A percentile compares a stretch with the other conserved stretches of the same genome.
Conservation (phyloP, 2,888 invertebrate species). For the Myopa tessellatipennis region DNA sequence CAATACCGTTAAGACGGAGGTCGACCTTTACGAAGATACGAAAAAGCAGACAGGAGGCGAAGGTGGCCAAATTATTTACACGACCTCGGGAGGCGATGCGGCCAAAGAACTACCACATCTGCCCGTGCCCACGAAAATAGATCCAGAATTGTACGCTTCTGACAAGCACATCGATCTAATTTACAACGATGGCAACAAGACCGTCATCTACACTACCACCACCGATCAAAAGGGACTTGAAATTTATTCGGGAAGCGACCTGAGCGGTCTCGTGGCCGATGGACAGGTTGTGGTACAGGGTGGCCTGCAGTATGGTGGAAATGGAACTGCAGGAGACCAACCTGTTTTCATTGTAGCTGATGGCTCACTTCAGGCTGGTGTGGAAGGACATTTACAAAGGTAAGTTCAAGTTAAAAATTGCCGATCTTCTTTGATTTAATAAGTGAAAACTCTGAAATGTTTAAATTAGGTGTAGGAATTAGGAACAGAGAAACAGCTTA, state of each 20-base stretch:
- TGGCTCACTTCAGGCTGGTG: conserved; percentile 60
- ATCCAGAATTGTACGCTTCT: conserved; percentile 67
- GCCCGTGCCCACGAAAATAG: conserved; percentile 65
- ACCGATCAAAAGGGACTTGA: conserved; percentile 83
- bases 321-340: conserved; percentile 63
- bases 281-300: conserved; percentile 68
- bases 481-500: too few species aligned
- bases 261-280: conserved; percentile 66
- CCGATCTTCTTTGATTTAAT: too few species aligned
- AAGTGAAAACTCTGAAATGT: too few species aligned
- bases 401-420: conserved; percentile 52
- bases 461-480: too few species aligned
- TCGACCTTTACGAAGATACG: conserved; percentile 65
- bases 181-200: conserved; percentile 86
- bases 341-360: conserved; percentile 68
- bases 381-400: conserved; percentile 67
- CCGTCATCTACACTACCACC: conserved; percentile 83
- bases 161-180: conserved; percentile 80
- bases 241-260: conserved; percentile 70
- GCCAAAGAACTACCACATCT: conserved; percentile 64
- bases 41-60: conserved; percentile 58
- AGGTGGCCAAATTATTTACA: conserved; percentile 68
- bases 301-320: conserved; percentile 65
- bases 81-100: conserved; percentile 66
- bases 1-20: conserved; percentile 64